These are phyloP conservation scores for Bergia puertoricense DNA, from an alignment of 92 coral and sea anemone species.

Conservation along the genomic window DNA sequence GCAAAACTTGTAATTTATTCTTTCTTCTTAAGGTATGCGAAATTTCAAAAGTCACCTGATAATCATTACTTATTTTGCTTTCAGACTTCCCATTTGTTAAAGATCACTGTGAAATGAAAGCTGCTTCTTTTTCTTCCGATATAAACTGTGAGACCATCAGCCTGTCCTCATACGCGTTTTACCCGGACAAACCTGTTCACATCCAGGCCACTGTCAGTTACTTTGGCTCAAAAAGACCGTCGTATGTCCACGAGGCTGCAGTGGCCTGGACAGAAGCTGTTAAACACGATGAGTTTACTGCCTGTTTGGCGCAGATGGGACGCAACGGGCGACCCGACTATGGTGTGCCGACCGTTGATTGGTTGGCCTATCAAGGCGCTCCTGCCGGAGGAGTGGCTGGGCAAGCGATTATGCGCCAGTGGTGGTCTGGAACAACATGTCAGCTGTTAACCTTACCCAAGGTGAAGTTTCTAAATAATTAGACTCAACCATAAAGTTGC, in stretches of 20 bases:
- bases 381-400: constrained; percentile 68
- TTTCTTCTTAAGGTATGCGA: too few relatives aligned
- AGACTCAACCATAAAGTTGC: too few relatives aligned
- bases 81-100: constrained; percentile 51
- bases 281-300: constrained; percentile 33
- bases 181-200: constrained; percentile 69
- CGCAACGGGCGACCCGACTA: constrained; percentile 35
- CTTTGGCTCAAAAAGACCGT: constrained; percentile 33
- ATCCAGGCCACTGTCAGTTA: constrained; percentile 65
- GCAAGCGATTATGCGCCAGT: constrained; percentile 43
- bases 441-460: constrained; percentile 30
- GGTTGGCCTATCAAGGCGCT: constrained; percentile 62
- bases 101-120: constrained; percentile 46
- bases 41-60: neutral
- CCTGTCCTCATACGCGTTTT: constrained; percentile 54
- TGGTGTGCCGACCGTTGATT: constrained; percentile 47
- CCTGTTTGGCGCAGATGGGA: constrained; percentile 52
- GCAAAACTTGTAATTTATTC: too few relatives aligned
- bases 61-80: neutral
- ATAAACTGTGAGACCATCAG: constrained; percentile 42
- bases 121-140: constrained; percentile 16
- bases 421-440: constrained; percentile 66
- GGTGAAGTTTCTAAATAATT: constrained; percentile 9
- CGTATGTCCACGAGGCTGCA: constrained; percentile 56
- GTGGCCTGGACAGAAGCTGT: constrained; percentile 56